Evolutionary conservation across 2,888 invertebrate species (phyloP).

Genomic region (Prenolepis imparis): DNA sequence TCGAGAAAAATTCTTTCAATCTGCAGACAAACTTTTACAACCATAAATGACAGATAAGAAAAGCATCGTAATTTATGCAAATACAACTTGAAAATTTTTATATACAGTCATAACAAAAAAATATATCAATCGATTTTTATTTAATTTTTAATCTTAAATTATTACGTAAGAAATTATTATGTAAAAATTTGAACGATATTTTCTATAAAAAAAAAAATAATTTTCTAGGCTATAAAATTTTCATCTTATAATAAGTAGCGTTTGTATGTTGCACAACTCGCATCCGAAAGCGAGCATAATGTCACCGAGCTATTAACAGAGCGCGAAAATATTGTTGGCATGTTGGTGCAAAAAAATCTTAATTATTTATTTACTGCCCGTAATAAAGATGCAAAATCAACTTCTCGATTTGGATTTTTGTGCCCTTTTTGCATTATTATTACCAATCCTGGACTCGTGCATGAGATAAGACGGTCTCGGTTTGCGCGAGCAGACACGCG

Average conservation of each 20-base stretch:
- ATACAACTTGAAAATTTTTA: neutral
- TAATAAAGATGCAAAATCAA: conserved; percentile 64
- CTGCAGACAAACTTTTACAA: neutral
- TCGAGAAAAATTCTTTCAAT: conserved; percentile 34
- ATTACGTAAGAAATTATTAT: neutral
- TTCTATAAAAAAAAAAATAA: neutral
- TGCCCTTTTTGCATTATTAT: conserved; percentile 38
- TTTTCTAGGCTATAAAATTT: neutral
- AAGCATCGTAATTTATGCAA: neutral
- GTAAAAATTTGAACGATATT: neutral
- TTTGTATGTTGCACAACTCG: neutral
- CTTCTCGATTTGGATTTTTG: conserved; percentile 41
- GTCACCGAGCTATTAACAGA: conserved; percentile 51
- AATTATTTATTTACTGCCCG: conserved; percentile 73
- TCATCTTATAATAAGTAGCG: conserved; percentile 32
- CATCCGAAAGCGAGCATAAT: conserved; percentile 27
- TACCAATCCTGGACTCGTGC: conserved; percentile 39
- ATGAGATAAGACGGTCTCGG: conserved; percentile 30
- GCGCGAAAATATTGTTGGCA: neutral
- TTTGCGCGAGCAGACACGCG: neutral
- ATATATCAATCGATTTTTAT: neutral
- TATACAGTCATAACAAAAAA: neutral
- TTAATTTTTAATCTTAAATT: neutral
- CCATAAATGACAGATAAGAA: neutral
- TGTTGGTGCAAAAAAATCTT: conserved; percentile 44